Conservation (phyloP, 2,113 vertebrate species). For the Ahaetulla prasina region DNA sequence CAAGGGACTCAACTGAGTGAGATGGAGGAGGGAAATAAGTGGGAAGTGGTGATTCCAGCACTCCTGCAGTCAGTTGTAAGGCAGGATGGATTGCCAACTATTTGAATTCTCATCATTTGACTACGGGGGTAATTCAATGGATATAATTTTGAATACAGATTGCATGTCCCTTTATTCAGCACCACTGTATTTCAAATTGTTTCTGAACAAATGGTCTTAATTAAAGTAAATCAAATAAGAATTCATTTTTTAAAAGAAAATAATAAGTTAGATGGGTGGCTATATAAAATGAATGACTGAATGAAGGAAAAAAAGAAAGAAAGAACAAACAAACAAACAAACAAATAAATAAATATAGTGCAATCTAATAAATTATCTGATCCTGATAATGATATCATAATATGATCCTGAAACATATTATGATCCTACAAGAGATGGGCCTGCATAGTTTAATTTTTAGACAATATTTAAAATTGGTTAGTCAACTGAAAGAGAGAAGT, state of each 20-base stretch:
- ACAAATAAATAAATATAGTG: background rate
- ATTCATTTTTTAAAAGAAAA: background rate
- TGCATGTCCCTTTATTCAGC: background rate
- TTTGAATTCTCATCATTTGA: background rate
- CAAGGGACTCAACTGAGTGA: background rate
- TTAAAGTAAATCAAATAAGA: background rate
- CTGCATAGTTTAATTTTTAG: background rate
- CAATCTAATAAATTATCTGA: background rate
- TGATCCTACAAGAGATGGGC: background rate
- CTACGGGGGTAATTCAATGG: background rate
- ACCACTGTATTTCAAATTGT: background rate
- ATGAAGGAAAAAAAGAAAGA: too few relatives aligned
- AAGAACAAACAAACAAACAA: too few relatives aligned
- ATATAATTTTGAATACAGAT: background rate
- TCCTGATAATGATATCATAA: too few relatives aligned
- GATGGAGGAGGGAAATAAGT: background rate
- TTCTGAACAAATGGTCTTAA: background rate
- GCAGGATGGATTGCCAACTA: background rate
- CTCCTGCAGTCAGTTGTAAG: background rate
- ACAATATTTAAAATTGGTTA: background rate
- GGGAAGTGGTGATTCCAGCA: background rate
- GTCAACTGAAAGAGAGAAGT: background rate
- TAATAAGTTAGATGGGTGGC: background rate
- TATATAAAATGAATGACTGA: background rate
- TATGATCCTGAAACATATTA: background rate